These are phyloP conservation scores for Eristalinus aeneus DNA, from an alignment of 2,888 invertebrate genomes.

Conservation along the genomic window DNA sequence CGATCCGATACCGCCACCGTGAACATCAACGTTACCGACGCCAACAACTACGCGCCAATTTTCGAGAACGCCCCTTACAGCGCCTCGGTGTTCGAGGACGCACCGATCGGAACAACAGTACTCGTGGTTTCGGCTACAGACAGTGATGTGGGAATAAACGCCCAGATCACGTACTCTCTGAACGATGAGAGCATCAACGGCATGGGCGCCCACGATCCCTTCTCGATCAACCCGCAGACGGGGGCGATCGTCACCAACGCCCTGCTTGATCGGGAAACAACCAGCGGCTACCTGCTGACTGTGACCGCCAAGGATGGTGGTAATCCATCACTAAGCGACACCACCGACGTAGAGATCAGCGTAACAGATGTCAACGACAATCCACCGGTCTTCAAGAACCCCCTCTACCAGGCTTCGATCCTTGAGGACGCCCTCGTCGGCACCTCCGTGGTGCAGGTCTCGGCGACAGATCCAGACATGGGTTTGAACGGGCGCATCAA, in stretches of 20 bases:
- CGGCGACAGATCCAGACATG: constrained; percentile 92
- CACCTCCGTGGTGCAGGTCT: constrained; percentile 88
- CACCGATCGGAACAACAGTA: constrained; percentile 94
- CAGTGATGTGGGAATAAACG: constrained; percentile 97
- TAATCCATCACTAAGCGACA: constrained; percentile 93
- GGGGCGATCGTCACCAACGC: constrained; percentile 95
- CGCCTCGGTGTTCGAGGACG: constrained; percentile 95
- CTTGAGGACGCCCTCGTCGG: constrained; percentile 93
- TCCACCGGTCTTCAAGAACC: constrained; percentile 91
- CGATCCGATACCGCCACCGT: constrained; percentile 93
- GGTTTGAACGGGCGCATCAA: constrained; percentile 93
- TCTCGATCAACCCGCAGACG: constrained; percentile 94
- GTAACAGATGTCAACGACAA: constrained; percentile 98
- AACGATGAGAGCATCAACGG: constrained; percentile 85
- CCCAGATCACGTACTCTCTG: constrained; percentile 90
- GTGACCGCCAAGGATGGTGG: constrained; percentile 97
- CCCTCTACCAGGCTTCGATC: constrained; percentile 90
- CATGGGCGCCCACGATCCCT: constrained; percentile 85
- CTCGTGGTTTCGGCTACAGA: constrained; percentile 95
- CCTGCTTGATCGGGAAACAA: constrained; percentile 91
- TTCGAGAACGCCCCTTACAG: constrained; percentile 97
- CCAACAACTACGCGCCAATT: constrained; percentile 95
- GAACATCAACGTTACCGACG: constrained; percentile 95
- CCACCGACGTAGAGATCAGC: constrained; percentile 96
- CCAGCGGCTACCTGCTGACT: constrained; percentile 90